Conservation (phyloP, 2,113 vertebrate genomes). For the Hymenochirus boettgeri region DNA sequence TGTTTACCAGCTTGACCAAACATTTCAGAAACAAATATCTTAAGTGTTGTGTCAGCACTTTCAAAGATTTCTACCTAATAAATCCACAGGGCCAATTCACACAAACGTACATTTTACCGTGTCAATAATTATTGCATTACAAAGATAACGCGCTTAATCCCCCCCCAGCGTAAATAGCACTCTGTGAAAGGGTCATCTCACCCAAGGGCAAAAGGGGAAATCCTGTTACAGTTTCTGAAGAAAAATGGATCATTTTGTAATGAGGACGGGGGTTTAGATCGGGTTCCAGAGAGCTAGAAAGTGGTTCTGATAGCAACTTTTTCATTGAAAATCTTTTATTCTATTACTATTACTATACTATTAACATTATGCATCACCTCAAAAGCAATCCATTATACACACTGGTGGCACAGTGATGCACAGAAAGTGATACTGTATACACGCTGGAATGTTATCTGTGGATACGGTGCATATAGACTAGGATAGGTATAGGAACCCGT, state of each 20-base stretch:
- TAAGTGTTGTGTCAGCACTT: conserved; percentile 5
- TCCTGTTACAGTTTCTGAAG: conserved; percentile 24
- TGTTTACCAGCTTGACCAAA: not conserved
- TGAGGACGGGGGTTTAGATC: not conserved
- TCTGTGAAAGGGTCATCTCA: conserved; percentile 10
- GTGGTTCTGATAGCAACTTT: too few relatives aligned
- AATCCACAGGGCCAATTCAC: conserved; percentile 3
- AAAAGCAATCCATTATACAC: too few relatives aligned
- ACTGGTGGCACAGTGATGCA: too few relatives aligned
- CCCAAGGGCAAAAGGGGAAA: conserved; percentile 17
- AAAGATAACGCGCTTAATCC: conserved; percentile 23
- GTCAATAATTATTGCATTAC: conserved; percentile 37
- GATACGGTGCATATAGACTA: too few relatives aligned
- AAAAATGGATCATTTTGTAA: conserved; percentile 20
- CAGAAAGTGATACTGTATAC: too few relatives aligned
- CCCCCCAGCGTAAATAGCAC: not conserved
- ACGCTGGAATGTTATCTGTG: too few relatives aligned
- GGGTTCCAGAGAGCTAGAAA: too few relatives aligned
- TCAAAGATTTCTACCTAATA: conserved; percentile 10
- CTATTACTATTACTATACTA: too few relatives aligned
- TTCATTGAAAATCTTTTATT: too few relatives aligned
- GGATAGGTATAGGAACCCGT: too few relatives aligned
- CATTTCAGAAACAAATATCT: not conserved
- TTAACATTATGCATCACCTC: too few relatives aligned
- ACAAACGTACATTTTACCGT: conserved; percentile 24